phyloP scores from a whole-genome alignment of 2,113 vertebrate genomes.

The Drymodes brunneopygia region DNA sequence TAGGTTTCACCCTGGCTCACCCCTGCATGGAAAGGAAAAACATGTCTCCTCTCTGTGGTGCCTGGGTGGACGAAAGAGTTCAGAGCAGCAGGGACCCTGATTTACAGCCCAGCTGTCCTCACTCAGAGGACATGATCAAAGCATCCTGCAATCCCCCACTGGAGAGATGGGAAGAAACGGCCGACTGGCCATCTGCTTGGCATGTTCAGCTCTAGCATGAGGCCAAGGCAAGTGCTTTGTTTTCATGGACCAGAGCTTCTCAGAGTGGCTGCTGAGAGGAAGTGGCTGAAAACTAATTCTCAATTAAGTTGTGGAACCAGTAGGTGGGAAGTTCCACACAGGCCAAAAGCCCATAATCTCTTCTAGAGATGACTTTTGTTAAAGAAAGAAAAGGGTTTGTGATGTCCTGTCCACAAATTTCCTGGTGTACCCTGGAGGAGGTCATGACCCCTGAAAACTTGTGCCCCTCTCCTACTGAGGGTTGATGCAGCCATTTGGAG shows the following conservation, averaged over 20 bases:
- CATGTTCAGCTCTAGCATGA: constrained; percentile 41
- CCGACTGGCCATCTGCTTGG: constrained; percentile 43
- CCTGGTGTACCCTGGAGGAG: background rate
- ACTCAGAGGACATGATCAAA: constrained; percentile 49
- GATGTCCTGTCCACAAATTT: background rate
- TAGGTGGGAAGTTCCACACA: constrained; percentile 19
- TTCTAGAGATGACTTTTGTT: background rate
- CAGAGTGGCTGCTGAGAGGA: constrained; percentile 36
- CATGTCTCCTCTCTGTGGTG: background rate
- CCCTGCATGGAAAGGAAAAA: constrained; percentile 11
- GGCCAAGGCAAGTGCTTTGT: constrained; percentile 34
- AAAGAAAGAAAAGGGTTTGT: background rate
- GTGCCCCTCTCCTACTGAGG: background rate
- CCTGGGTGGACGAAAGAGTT: background rate
- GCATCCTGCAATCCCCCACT: background rate
- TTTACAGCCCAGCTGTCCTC: constrained; percentile 42
- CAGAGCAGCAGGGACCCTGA: constrained; percentile 47
- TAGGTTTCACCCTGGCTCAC: constrained; percentile 49
- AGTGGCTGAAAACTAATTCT: constrained; percentile 53
- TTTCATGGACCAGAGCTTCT: constrained; percentile 57
- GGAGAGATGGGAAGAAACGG: constrained; percentile 56
- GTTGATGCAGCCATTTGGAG: background rate
- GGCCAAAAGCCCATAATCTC: constrained; percentile 1
- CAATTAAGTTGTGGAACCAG: constrained; percentile 48
- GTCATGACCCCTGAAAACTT: background rate